Evolutionary conservation across 2,888 invertebrate species (phyloP).

Genomic region (Watsonalla binaria): DNA sequence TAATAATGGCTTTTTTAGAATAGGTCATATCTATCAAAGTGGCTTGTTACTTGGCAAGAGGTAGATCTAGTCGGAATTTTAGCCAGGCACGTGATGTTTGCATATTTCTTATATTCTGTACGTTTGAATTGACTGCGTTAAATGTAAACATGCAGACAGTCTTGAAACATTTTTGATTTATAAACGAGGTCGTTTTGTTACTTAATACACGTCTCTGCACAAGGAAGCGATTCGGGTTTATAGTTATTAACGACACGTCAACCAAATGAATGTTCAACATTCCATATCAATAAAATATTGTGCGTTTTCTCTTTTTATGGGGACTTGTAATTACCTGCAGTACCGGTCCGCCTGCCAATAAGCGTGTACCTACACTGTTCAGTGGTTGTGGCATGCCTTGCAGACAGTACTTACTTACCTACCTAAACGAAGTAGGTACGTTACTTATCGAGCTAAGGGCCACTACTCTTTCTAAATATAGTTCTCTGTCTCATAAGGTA

Average conservation of each 20-base stretch:
- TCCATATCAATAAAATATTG: too few species aligned
- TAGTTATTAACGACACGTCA: background rate
- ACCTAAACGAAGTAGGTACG: too few species aligned
- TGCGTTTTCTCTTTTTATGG: too few species aligned
- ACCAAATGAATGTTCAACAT: background rate
- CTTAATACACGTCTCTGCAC: constrained; percentile 11
- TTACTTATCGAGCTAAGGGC: too few species aligned
- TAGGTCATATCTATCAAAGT: background rate
- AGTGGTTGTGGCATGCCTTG: too few species aligned
- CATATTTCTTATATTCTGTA: constrained; percentile 22
- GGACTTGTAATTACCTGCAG: too few species aligned
- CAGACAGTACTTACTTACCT: too few species aligned
- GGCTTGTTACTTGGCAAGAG: background rate
- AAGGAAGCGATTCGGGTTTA: constrained; percentile 17
- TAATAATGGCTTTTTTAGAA: background rate
- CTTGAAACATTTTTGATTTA: constrained; percentile 19
- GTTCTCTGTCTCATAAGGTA: too few species aligned
- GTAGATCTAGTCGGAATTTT: background rate
- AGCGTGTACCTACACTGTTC: too few species aligned
- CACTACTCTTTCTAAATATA: too few species aligned
- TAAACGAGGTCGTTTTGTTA: constrained; percentile 21
- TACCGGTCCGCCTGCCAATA: too few species aligned
- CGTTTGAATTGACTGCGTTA: constrained; percentile 18
- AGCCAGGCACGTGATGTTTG: constrained; percentile 24
- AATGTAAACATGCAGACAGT: constrained; percentile 16